Percentiles rank a stretch among this genome's conserved stretches.
These are phyloP conservation scores for Cephalopholis sonnerati DNA, from an alignment of 2,113 vertebrate genomes.

Conservation along the genomic window DNA sequence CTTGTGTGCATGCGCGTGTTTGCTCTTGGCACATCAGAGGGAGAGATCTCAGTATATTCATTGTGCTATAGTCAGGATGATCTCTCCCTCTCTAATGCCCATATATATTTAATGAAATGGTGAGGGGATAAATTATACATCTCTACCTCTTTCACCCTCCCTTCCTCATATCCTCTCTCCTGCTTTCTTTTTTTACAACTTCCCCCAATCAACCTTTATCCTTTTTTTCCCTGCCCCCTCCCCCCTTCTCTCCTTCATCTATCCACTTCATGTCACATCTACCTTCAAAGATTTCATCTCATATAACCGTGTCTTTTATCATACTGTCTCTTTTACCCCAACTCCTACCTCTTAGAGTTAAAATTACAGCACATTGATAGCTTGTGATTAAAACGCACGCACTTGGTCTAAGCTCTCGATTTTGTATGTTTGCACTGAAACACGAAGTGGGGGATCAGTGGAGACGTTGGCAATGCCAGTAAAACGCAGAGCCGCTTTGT, in stretches of 20 bases:
- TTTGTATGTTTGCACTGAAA: slow-evolving; percentile 11
- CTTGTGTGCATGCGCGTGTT: slow-evolving; percentile 4
- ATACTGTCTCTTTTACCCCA: neutral
- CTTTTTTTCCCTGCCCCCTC: neutral
- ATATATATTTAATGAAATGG: slow-evolving; percentile 68
- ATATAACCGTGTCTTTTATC: neutral
- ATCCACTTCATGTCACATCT: neutral
- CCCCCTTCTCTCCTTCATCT: neutral
- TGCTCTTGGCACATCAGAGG: slow-evolving; percentile 6
- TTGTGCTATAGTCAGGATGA: slow-evolving; percentile 32
- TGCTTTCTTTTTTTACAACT: slow-evolving; percentile 30
- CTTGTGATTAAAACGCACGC: slow-evolving; percentile 17
- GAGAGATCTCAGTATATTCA: slow-evolving; percentile 37
- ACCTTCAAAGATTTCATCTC: neutral
- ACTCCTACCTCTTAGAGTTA: neutral
- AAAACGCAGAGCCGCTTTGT: slow-evolving; percentile 34
- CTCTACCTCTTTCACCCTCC: slow-evolving; percentile 8
- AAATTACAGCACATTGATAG: neutral
- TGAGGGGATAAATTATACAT: slow-evolving; percentile 61
- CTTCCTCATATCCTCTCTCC: neutral
- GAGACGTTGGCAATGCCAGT: neutral
- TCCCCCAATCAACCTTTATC: slow-evolving; percentile 13
- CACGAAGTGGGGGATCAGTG: slow-evolving; percentile 3
- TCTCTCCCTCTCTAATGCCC: slow-evolving; percentile 35
- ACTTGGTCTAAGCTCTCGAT: neutral